Evolutionary conservation across 2,113 vertebrate species (phyloP).

Genomic region (Thalassarche chlororhynchos): DNA sequence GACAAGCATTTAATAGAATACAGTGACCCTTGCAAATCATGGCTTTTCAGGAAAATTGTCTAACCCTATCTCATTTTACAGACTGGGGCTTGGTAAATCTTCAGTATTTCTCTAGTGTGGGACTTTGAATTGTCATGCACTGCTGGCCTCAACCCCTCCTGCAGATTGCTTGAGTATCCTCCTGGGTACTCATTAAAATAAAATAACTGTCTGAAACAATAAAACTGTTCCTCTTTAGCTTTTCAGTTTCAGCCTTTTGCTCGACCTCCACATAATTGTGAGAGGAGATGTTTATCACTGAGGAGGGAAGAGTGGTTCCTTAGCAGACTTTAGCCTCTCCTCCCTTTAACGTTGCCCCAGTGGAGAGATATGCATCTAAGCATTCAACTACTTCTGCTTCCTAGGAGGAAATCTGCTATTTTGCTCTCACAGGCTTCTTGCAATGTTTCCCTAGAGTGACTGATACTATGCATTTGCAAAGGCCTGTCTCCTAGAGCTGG

Average conservation of each 20-base stretch:
- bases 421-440: background rate
- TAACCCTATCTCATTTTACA: background rate
- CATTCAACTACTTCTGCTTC: background rate
- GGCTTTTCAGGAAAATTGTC: background rate
- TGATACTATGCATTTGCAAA: background rate
- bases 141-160: background rate
- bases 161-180: background rate
- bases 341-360: background rate
- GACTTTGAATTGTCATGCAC: background rate
- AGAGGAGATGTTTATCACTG: background rate
- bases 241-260: background rate
- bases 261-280: background rate
- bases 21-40: background rate
- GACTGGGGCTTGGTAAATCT: background rate
- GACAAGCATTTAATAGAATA: background rate
- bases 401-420: background rate
- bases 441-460: background rate
- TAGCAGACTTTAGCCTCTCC: background rate
- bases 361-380: background rate
- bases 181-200: slow-evolving; percentile 35
- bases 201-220: background rate
- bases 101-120: background rate
- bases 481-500: background rate
- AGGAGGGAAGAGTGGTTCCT: background rate
- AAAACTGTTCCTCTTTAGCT: background rate